Evolutionary conservation across 92 coral and sea anemone species (phyloP).

Genomic region (Porites rus): DNA sequence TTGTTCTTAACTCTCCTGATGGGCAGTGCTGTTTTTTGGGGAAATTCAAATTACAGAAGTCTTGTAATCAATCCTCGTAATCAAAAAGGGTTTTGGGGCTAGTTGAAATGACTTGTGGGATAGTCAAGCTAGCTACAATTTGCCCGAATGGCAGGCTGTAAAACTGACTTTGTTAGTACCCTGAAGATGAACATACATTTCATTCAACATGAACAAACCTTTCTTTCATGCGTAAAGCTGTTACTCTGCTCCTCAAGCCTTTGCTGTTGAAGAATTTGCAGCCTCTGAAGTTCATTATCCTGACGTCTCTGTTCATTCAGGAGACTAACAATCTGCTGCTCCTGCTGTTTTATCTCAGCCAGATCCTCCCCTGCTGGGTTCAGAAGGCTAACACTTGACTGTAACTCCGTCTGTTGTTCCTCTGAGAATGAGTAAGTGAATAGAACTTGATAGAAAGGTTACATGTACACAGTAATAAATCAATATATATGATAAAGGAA

Average conservation of each 20-base stretch:
- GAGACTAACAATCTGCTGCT: constrained; percentile 76
- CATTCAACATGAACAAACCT: constrained; percentile 43
- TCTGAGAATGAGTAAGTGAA: constrained; percentile 38
- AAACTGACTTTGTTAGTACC: too few species aligned
- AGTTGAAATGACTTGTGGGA: too few species aligned
- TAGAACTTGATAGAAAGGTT: too few species aligned
- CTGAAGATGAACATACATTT: neutral
- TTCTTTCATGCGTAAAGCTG: constrained; percentile 78
- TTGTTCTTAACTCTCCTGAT: too few species aligned
- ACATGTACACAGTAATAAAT: too few species aligned
- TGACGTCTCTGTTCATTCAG: constrained; percentile 80
- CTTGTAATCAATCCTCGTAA: too few species aligned
- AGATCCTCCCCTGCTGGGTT: constrained; percentile 79
- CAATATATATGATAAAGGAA: too few species aligned
- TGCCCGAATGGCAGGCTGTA: too few species aligned
- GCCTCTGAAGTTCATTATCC: constrained; percentile 71
- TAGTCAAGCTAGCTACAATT: too few species aligned
- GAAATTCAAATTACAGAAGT: too few species aligned
- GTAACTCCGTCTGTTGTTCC: constrained; percentile 78
- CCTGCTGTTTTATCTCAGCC: constrained; percentile 83
- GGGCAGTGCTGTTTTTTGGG: too few species aligned
- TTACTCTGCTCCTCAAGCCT: constrained; percentile 78
- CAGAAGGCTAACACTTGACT: constrained; percentile 69
- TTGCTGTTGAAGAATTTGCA: constrained; percentile 70
- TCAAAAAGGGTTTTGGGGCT: too few species aligned